Evolutionary conservation across 2,113 vertebrate genomes (phyloP).

Genomic region (Cynopterus brachyotis): DNA sequence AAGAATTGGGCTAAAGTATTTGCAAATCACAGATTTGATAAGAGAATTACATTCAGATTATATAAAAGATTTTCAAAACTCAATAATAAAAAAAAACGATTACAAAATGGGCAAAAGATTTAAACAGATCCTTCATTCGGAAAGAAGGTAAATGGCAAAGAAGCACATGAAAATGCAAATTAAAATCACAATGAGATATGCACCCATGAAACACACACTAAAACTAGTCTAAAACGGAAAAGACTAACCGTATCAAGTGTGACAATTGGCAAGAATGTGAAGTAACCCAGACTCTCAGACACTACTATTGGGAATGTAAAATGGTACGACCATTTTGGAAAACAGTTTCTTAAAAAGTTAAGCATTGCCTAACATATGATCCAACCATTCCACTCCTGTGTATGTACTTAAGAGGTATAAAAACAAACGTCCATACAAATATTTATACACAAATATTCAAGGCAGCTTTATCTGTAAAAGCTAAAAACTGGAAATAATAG

Average conservation of each 20-base stretch:
- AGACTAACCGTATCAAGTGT: neutral
- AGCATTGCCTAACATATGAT: neutral
- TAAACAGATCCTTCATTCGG: neutral
- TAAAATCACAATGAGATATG: neutral
- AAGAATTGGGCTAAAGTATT: neutral
- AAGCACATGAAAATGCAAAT: neutral
- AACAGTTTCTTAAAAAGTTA: neutral
- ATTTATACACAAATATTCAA: neutral
- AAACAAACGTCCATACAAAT: neutral
- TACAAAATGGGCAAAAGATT: slow-evolving; percentile 2
- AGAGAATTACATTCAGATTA: neutral
- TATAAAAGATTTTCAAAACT: neutral
- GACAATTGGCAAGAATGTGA: neutral
- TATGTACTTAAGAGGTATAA: neutral
- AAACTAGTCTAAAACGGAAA: neutral
- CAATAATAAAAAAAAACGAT: neutral
- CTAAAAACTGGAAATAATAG: neutral
- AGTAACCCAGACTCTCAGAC: neutral
- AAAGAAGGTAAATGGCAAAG: neutral
- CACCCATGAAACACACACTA: neutral
- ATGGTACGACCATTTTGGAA: neutral
- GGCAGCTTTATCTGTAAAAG: neutral
- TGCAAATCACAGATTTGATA: slow-evolving; percentile 11
- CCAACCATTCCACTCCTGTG: neutral
- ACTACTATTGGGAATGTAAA: neutral